These are phyloP conservation scores for Drosophila azteca DNA, from an alignment of 1,140 invertebrate genomes.

Conservation along the genomic window DNA sequence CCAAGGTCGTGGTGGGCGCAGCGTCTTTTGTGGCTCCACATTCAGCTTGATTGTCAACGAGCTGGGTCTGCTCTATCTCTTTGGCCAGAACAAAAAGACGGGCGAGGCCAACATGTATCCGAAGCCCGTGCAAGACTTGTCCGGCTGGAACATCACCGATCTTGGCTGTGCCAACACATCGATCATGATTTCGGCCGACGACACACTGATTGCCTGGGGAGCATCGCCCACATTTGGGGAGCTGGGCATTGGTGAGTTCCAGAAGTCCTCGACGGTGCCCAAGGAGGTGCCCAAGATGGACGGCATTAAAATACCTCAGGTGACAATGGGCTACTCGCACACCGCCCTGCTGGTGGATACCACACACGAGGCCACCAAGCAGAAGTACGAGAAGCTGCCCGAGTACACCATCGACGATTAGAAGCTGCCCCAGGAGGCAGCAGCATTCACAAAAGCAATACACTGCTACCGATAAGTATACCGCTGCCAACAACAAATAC, in stretches of 20 bases:
- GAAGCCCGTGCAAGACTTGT: constrained; percentile 95
- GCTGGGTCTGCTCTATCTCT: constrained; percentile 91
- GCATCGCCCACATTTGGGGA: constrained; percentile 96
- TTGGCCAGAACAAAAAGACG: constrained; percentile 95
- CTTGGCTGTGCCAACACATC: constrained; percentile 92
- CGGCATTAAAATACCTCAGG: constrained; percentile 90
- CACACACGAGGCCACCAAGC: constrained; percentile 84
- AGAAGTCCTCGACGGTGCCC: constrained; percentile 94
- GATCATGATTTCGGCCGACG: constrained; percentile 94
- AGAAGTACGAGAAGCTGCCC: constrained; percentile 84
- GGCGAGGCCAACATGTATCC: constrained; percentile 98
- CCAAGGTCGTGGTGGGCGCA: constrained; percentile 91
- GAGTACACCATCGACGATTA: constrained; percentile 84
- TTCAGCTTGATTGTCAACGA: constrained; percentile 94
- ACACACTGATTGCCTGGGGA: constrained; percentile 95
- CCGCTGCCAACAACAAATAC: constrained; percentile 76
- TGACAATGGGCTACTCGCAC: constrained; percentile 93
- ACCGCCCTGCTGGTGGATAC: constrained; percentile 87
- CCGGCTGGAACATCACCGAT: constrained; percentile 93
- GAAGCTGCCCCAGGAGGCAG: not conserved
- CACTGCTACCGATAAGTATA: constrained; percentile 46
- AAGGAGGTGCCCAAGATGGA: constrained; percentile 94
- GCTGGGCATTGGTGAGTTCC: constrained; percentile 94
- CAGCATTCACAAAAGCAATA: constrained; percentile 22
- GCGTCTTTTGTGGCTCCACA: constrained; percentile 92